Evolutionary conservation across 2,888 invertebrate species (phyloP).

Genomic region (Philereme vetulata): DNA sequence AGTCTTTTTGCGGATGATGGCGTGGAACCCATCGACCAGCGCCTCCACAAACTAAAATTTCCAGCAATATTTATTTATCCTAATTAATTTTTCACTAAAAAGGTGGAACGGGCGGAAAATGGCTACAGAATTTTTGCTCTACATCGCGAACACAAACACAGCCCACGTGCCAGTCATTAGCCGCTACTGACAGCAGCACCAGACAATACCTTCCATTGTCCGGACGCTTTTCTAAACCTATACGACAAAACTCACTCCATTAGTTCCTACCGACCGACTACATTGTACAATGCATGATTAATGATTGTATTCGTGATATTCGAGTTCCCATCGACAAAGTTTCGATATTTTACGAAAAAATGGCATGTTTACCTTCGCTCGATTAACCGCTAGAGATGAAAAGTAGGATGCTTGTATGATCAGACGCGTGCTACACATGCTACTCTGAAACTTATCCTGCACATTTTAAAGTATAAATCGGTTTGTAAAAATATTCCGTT

Average conservation of each 20-base stretch:
- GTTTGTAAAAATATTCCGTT: constrained; percentile 27
- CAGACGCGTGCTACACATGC: constrained; percentile 55
- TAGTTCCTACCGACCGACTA: constrained; percentile 52
- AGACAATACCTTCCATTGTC: constrained; percentile 67
- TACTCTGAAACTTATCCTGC: not conserved
- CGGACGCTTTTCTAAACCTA: constrained; percentile 54
- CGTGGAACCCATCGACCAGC: too few species aligned
- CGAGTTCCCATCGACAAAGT: constrained; percentile 68
- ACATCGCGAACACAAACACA: not conserved
- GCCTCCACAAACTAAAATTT: too few species aligned
- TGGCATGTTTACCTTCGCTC: constrained; percentile 79
- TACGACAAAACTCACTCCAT: constrained; percentile 71
- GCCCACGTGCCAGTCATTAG: constrained; percentile 35
- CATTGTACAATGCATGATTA: constrained; percentile 78
- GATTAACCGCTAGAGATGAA: constrained; percentile 76
- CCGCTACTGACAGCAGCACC: constrained; percentile 49
- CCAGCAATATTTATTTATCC: too few species aligned
- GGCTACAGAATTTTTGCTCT: too few species aligned
- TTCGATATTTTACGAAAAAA: constrained; percentile 76
- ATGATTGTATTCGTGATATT: constrained; percentile 69
- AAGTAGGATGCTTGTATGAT: constrained; percentile 63
- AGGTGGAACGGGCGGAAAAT: too few species aligned
- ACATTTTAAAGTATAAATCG: constrained; percentile 46
- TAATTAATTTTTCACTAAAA: too few species aligned
- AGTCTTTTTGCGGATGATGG: too few species aligned